phyloP scores from a whole-genome alignment of 2,797 vertebrate genomes.

The Myotis myotis region DNA sequence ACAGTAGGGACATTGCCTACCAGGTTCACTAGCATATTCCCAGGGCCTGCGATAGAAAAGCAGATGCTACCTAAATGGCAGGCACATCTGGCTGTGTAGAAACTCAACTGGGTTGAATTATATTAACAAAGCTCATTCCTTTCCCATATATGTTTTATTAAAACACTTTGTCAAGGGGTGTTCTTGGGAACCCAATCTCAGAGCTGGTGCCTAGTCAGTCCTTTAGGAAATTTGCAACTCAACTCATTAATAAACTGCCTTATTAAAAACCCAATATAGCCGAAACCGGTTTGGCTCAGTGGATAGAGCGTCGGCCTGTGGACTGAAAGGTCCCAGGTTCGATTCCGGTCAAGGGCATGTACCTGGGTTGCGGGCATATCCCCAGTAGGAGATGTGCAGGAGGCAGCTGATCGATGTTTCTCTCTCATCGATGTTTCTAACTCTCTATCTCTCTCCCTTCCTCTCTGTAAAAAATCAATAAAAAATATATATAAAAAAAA shows the following conservation, averaged over 20 bases:
- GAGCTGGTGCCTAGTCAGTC: background rate
- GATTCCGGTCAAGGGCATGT: too few relatives aligned
- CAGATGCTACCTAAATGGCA: background rate
- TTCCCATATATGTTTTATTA: background rate
- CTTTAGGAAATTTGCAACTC: background rate
- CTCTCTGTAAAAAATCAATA: too few relatives aligned
- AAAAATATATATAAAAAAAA: too few relatives aligned
- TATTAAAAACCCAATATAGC: background rate
- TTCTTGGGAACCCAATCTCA: background rate
- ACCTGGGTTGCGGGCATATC: too few relatives aligned
- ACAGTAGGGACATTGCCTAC: background rate
- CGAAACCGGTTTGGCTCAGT: too few relatives aligned
- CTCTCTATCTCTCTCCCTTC: too few relatives aligned
- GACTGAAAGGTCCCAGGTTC: too few relatives aligned
- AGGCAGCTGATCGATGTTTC: too few relatives aligned
- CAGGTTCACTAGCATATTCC: background rate
- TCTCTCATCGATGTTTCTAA: too few relatives aligned
- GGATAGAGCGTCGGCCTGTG: too few relatives aligned
- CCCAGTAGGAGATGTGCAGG: too few relatives aligned
- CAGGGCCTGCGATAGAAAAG: background rate
- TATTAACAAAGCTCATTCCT: background rate
- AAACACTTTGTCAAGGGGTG: background rate
- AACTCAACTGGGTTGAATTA: background rate
- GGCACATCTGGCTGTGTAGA: background rate
- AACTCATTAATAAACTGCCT: background rate